phyloP scores from a whole-genome alignment of 2,797 vertebrate species.

The Ambastaia sidthimunki region DNA sequence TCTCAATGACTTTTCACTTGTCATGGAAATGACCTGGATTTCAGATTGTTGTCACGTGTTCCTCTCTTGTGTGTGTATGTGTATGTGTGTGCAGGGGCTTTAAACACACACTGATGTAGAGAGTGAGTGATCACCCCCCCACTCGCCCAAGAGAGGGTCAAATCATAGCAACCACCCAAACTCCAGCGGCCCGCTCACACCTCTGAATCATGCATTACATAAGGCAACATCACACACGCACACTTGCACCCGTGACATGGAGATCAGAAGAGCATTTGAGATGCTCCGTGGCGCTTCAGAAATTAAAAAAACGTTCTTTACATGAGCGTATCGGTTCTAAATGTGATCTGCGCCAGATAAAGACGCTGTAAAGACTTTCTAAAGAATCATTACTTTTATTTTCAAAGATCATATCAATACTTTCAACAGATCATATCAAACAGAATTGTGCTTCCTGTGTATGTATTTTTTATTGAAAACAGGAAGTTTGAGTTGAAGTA shows the following conservation, averaged over 20 bases:
- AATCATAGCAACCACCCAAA: conserved; percentile 40
- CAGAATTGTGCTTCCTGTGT: no score
- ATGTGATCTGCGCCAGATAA: neutral
- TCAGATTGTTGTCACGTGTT: neutral
- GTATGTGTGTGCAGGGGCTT: conserved; percentile 8
- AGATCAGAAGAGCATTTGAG: conserved; percentile 1
- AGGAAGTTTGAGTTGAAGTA: no score
- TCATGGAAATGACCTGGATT: no score
- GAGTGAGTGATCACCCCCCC: conserved; percentile 66
- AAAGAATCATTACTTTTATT: no score
- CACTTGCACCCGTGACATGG: neutral
- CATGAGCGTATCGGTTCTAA: neutral
- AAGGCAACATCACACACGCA: conserved; percentile 38
- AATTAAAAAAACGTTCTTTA: neutral
- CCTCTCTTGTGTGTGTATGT: neutral
- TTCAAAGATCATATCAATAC: no score
- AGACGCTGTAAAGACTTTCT: neutral
- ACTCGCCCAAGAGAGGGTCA: conserved; percentile 69
- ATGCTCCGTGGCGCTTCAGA: neutral
- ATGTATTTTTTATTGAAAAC: no score
- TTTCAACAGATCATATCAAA: no score
- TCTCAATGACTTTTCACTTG: neutral
- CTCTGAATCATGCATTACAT: conserved; percentile 63
- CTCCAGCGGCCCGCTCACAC: conserved; percentile 42
- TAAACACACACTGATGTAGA: conserved; percentile 34